A percentile compares a stretch with the other conserved stretches of the same genome.
These are phyloP conservation scores for Apus apus DNA, from an alignment of 2,113 vertebrate genomes.

Conservation along the genomic window DNA sequence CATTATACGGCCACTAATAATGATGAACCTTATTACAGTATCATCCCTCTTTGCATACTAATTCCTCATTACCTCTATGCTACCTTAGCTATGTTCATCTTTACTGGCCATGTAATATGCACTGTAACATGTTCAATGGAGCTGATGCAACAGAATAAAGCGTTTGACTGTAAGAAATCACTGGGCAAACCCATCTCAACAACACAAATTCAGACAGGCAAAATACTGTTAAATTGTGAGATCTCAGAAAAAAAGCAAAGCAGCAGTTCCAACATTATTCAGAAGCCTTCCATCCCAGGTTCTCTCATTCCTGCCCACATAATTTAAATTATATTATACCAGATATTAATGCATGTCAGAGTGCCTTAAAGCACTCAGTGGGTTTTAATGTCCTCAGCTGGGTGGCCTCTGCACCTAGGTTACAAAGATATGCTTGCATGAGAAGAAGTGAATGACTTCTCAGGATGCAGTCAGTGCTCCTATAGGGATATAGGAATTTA, in stretches of 20 bases:
- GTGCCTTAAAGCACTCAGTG: background rate
- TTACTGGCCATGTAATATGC: background rate
- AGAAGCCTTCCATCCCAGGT: background rate
- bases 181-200: background rate
- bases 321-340: background rate
- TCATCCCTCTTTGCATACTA: background rate
- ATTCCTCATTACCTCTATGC: background rate
- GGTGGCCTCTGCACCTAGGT: background rate
- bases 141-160: background rate
- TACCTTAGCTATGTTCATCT: background rate
- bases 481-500: rapidly evolving
- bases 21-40: background rate
- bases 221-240: background rate
- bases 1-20: background rate
- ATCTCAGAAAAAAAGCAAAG: background rate
- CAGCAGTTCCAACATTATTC: background rate
- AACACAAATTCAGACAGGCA: background rate
- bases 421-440: background rate
- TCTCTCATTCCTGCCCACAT: background rate
- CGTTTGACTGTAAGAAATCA: background rate
- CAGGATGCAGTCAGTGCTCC: background rate
- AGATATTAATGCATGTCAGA: background rate
- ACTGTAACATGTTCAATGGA: background rate
- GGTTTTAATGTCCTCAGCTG: background rate
- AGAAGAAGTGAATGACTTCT: background rate